Evolutionary conservation across 1,140 invertebrate genomes (phyloP).

Genomic region (Zaprionus nigranus): DNA sequence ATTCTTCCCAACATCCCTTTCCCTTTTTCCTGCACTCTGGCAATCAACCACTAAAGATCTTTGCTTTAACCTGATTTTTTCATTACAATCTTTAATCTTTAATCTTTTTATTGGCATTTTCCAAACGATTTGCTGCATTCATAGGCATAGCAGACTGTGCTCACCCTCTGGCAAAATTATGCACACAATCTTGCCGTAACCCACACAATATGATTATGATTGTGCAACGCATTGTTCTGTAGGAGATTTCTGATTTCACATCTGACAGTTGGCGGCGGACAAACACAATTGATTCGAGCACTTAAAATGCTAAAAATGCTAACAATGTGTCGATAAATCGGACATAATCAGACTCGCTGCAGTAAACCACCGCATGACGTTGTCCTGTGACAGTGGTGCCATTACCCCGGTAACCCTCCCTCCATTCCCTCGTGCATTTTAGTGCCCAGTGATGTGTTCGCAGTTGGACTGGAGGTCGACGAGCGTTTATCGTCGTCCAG

Average conservation of each 20-base stretch:
- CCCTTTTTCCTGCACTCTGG: too few relatives aligned
- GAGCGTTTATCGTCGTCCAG: conserved; percentile 43
- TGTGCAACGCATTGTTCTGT: neutral
- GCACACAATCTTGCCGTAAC: conserved; percentile 22
- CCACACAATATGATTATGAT: conserved; percentile 72
- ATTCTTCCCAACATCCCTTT: neutral
- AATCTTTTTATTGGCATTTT: conserved; percentile 70
- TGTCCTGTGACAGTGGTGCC: conserved; percentile 31
- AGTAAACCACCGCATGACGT: conserved; percentile 56
- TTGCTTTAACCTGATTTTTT: neutral
- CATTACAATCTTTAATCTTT: neutral
- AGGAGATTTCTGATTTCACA: conserved; percentile 25
- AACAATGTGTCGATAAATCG: conserved; percentile 62
- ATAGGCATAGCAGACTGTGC: conserved; percentile 24
- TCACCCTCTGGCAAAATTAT: neutral
- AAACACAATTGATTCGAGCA: conserved; percentile 56
- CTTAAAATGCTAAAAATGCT: conserved; percentile 78
- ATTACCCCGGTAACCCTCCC: neutral
- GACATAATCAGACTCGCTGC: conserved; percentile 33
- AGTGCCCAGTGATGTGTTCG: conserved; percentile 2
- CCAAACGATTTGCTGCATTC: conserved; percentile 63
- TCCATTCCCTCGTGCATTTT: neutral
- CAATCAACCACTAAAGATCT: neutral
- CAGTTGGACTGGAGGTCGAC: conserved; percentile 3
- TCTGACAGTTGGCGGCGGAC: conserved; percentile 36